A percentile compares a stretch with the other conserved stretches of the same genome.
phyloP scores from a whole-genome alignment of 2,888 invertebrate genomes.

The Ceramica pisi region DNA sequence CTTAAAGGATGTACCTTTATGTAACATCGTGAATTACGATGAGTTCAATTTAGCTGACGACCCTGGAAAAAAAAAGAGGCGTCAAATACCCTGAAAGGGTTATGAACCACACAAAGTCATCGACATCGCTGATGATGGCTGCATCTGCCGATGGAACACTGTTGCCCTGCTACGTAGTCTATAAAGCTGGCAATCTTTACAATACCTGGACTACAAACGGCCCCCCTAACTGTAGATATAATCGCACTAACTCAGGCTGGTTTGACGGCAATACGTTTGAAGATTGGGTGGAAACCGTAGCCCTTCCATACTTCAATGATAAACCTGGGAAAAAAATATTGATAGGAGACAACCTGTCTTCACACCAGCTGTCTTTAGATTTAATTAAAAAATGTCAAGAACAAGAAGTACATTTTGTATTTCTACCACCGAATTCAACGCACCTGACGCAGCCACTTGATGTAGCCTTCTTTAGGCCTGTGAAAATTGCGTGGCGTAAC shows the following conservation, averaged over 20 bases:
- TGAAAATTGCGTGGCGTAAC: constrained; percentile 53
- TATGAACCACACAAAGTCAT: constrained; percentile 72
- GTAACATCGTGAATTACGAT: neutral
- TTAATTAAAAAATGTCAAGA: constrained; percentile 40
- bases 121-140: constrained; percentile 77
- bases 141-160: constrained; percentile 74
- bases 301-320: constrained; percentile 61
- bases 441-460: neutral
- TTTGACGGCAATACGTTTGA: constrained; percentile 73
- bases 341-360: constrained; percentile 74
- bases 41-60: constrained; percentile 33
- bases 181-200: constrained; percentile 78
- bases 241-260: constrained; percentile 74
- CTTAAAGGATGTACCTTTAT: constrained; percentile 39
- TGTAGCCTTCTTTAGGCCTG: constrained; percentile 68
- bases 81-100: constrained; percentile 75
- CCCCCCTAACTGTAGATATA: constrained; percentile 73
- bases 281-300: constrained; percentile 70
- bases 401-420: constrained; percentile 33
- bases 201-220: constrained; percentile 78
- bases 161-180: constrained; percentile 78
- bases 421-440: constrained; percentile 46
- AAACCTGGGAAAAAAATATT: constrained; percentile 71
- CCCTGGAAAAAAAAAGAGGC: constrained; percentile 64
- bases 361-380: constrained; percentile 47